These are phyloP conservation scores for Heliconius ethilla DNA, from an alignment of 2,888 invertebrate species.

Conservation along the genomic window DNA sequence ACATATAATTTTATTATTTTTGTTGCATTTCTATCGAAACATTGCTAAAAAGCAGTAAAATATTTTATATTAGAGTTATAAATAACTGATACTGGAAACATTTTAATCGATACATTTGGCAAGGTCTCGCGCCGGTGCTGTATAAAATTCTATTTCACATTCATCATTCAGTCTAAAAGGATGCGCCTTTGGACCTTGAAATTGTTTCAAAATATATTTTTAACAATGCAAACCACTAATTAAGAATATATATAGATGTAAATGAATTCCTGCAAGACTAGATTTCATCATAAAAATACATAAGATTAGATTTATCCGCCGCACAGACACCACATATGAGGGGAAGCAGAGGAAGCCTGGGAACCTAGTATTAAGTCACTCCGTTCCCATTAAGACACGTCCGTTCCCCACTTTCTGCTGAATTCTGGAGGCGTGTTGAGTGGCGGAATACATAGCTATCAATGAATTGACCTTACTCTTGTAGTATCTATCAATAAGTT, in stretches of 20 bases:
- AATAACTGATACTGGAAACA: neutral
- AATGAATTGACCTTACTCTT: too few species aligned
- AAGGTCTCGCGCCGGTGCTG: neutral
- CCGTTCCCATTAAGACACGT: too few species aligned
- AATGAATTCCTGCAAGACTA: conserved; percentile 40
- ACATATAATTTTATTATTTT: neutral
- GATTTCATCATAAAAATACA: neutral
- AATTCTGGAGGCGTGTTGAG: too few species aligned
- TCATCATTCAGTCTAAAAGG: neutral
- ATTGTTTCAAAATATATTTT: neutral
- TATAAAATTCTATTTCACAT: neutral
- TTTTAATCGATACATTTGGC: neutral
- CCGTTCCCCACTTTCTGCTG: too few species aligned
- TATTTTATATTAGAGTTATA: conserved; percentile 2
- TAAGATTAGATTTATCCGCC: too few species aligned
- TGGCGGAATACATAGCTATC: too few species aligned
- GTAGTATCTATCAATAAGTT: too few species aligned
- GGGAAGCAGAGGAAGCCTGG: too few species aligned
- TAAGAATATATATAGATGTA: neutral
- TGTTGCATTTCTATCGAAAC: neutral
- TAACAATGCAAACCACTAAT: neutral
- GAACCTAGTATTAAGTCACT: too few species aligned
- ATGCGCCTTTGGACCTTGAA: conserved; percentile 1
- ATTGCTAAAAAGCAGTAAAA: neutral
- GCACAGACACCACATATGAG: too few species aligned